Evolutionary conservation across 2,888 invertebrate genomes (phyloP).

Genomic region (Synergus laeviventris): DNA sequence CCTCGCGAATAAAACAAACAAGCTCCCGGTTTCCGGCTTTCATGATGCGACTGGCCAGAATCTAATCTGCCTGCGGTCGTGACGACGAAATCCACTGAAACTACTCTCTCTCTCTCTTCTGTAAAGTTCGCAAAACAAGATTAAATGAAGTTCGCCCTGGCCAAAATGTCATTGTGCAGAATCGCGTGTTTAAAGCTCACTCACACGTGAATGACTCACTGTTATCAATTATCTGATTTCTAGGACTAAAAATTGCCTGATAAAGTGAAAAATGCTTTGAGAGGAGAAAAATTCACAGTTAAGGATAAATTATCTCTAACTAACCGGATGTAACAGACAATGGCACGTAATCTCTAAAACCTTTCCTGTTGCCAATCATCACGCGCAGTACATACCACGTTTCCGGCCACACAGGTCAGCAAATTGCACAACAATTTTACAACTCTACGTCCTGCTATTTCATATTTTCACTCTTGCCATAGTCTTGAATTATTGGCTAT

Average conservation of each 20-base stretch:
- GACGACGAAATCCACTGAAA: slow-evolving; percentile 29
- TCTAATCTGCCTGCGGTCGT: slow-evolving; percentile 38
- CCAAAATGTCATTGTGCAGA: slow-evolving; percentile 30
- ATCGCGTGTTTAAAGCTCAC: slow-evolving; percentile 30
- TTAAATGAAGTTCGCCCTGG: slow-evolving; percentile 11
- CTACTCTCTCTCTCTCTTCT: background rate
- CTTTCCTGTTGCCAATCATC: background rate
- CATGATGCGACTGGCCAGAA: slow-evolving; percentile 24
- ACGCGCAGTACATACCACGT: background rate
- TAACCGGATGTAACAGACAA: background rate
- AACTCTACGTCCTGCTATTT: background rate
- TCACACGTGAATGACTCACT: background rate
- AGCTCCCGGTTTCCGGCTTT: slow-evolving; percentile 32
- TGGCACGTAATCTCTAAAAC: slow-evolving; percentile 1
- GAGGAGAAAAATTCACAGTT: background rate
- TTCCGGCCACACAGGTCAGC: background rate
- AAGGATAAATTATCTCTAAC: slow-evolving; percentile 1
- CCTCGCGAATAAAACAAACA: slow-evolving; percentile 33
- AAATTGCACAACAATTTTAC: background rate
- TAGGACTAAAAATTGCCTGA: background rate
- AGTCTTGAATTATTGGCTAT: background rate
- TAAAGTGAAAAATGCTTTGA: background rate
- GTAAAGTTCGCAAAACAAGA: slow-evolving; percentile 26
- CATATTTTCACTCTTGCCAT: background rate
- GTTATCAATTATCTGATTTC: background rate